Conservation (phyloP, 2,888 invertebrate genomes). For the Danaus chrysippus region DNA sequence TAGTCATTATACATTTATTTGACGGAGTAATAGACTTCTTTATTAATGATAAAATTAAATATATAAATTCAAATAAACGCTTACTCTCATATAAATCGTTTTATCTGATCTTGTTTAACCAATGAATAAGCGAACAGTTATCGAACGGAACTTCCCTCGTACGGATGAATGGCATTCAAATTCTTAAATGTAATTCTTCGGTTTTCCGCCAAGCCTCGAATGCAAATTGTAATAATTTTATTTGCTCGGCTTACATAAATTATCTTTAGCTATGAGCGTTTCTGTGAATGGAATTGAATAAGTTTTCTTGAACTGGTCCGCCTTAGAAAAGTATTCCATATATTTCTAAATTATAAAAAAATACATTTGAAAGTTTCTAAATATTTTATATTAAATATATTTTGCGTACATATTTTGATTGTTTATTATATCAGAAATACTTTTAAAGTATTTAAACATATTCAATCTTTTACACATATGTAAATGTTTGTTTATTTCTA, state of each 20-base stretch:
- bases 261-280: slow-evolving; percentile 12
- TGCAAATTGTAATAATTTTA: slow-evolving; percentile 23
- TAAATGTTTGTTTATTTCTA: no score
- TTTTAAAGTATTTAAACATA: no score
- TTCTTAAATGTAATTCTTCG: slow-evolving; percentile 24
- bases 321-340: slow-evolving; percentile 7
- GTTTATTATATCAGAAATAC: no score
- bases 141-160: slow-evolving; percentile 20
- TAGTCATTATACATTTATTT: neutral
- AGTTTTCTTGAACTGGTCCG: neutral
- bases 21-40: neutral
- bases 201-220: slow-evolving; percentile 27
- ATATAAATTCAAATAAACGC: neutral
- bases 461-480: no score
- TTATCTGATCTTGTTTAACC: slow-evolving; percentile 5
- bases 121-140: slow-evolving; percentile 11
- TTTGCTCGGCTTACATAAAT: slow-evolving; percentile 14
- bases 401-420: no score
- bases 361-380: no score
- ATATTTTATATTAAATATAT: no score
- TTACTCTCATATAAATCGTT: neutral
- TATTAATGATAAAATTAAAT: neutral
- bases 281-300: slow-evolving; percentile 7
- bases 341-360: neutral
- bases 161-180: slow-evolving; percentile 29